A percentile compares a stretch with the other conserved stretches of the same genome.
Conservation (phyloP, 2,113 vertebrate species). For the Cololabis saira region DNA sequence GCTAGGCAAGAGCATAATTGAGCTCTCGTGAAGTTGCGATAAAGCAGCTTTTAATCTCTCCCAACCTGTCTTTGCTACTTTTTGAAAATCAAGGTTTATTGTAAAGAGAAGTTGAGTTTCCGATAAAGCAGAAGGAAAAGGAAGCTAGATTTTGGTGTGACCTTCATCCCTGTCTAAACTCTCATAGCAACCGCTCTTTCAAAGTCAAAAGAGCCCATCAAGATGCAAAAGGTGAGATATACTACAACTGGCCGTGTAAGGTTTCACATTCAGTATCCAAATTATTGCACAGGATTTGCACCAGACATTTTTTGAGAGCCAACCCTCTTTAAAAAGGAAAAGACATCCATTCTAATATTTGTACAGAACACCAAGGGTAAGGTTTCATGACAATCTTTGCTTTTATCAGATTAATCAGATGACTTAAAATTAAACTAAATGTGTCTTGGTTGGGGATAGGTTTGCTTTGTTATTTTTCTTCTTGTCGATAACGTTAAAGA, state of each 20-base stretch:
- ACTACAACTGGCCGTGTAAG: slow-evolving; percentile 22
- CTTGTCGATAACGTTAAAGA: slow-evolving; percentile 28
- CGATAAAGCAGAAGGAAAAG: slow-evolving; percentile 5
- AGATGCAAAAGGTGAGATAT: neutral
- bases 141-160: slow-evolving; percentile 30
- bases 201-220: slow-evolving; percentile 39
- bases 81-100: slow-evolving; percentile 35
- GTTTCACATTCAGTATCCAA: slow-evolving; percentile 67
- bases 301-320: slow-evolving; percentile 22
- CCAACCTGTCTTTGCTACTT: slow-evolving; percentile 35
- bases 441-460: slow-evolving; percentile 36
- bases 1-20: slow-evolving; percentile 53
- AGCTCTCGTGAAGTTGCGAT: slow-evolving; percentile 42
- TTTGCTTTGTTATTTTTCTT: slow-evolving; percentile 36
- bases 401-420: slow-evolving; percentile 61
- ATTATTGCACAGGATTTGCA: slow-evolving; percentile 53
- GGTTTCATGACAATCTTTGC: slow-evolving; percentile 65
- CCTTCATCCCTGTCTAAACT: slow-evolving; percentile 24
- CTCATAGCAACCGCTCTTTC: neutral
- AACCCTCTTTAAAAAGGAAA: slow-evolving; percentile 45
- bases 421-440: slow-evolving; percentile 46
- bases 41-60: slow-evolving; percentile 62
- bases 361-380: slow-evolving; percentile 49
- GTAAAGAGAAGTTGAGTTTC: slow-evolving; percentile 26
- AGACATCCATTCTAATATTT: slow-evolving; percentile 52